phyloP scores from a whole-genome alignment of 1,140 invertebrate species.

The Mercenaria mercenaria region DNA sequence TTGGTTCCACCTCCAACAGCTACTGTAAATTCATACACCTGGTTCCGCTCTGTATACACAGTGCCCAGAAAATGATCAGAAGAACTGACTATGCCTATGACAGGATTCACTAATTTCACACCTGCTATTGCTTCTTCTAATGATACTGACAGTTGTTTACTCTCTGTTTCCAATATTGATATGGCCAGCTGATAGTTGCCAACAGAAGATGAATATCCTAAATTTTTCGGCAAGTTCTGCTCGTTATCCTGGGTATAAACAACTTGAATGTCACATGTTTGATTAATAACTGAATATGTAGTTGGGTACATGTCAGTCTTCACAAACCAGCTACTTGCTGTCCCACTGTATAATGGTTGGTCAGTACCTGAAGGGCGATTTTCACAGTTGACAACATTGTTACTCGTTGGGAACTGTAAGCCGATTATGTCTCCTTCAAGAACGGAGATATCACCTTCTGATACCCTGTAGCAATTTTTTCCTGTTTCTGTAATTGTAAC shows the following conservation, averaged over 20 bases:
- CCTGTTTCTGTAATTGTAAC: not conserved
- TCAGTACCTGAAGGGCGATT: not conserved
- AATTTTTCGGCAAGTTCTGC: conserved; percentile 7
- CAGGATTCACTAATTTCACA: conserved; percentile 68
- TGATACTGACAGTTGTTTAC: not conserved
- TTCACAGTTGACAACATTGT: conserved; percentile 42
- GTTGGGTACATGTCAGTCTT: not conserved
- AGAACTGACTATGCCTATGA: not conserved
- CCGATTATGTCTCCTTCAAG: conserved; percentile 47
- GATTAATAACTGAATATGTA: not conserved
- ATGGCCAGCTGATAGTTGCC: conserved; percentile 24
- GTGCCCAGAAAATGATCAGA: conserved; percentile 20
- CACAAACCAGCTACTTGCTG: conserved; percentile 8
- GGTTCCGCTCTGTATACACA: conserved; percentile 58
- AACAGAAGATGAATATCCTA: conserved; percentile 8
- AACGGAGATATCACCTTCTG: conserved; percentile 3
- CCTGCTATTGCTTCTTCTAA: conserved; percentile 49
- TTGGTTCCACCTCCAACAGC: conserved; percentile 66
- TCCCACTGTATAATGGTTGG: not conserved
- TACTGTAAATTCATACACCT: conserved; percentile 54
- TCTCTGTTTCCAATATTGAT: conserved; percentile 1
- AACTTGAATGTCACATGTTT: conserved; percentile 47
- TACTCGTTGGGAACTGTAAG: conserved; percentile 19
- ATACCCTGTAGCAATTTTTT: not conserved
- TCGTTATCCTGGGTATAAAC: not conserved